Evolutionary conservation across 2,888 invertebrate genomes (phyloP).

Genomic region (Noctuana brunneofusca): DNA sequence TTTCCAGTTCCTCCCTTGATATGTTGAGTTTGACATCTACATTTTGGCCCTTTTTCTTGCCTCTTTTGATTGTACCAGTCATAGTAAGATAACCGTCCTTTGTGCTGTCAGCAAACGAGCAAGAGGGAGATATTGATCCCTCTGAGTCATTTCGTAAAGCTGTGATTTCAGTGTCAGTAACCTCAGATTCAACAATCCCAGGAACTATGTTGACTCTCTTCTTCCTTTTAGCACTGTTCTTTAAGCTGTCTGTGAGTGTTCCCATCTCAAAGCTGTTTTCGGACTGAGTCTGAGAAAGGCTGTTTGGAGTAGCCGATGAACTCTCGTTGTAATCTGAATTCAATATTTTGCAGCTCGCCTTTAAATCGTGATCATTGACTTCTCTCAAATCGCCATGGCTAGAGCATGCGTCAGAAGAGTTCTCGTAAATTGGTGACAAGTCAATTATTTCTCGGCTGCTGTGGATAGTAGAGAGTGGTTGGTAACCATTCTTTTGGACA

Average conservation of each 20-base stretch:
- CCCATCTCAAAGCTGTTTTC: conserved; percentile 79
- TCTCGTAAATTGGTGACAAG: conserved; percentile 78
- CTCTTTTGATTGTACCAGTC: conserved; percentile 88
- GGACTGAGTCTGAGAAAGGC: conserved; percentile 76
- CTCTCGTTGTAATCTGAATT: conserved; percentile 69
- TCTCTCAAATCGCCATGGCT: conserved; percentile 75
- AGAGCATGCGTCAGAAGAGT: conserved; percentile 78
- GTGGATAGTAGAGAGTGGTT: conserved; percentile 60
- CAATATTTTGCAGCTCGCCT: conserved; percentile 61
- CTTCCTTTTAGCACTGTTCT: conserved; percentile 78
- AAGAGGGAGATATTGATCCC: conserved; percentile 79
- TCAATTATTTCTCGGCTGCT: conserved; percentile 75
- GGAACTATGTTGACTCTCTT: conserved; percentile 86
- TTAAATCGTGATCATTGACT: conserved; percentile 62
- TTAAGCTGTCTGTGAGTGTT: conserved; percentile 69
- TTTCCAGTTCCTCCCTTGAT: conserved; percentile 87
- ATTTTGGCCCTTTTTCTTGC: conserved; percentile 88
- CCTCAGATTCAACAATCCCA: conserved; percentile 70
- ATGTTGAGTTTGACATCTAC: conserved; percentile 88
- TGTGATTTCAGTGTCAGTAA: conserved; percentile 69
- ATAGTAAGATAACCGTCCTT: conserved; percentile 85
- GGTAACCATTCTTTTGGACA: conserved; percentile 70
- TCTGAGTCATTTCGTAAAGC: conserved; percentile 71
- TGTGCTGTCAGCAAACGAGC: conserved; percentile 78
- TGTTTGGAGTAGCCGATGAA: conserved; percentile 70